Evolutionary conservation across 2,797 vertebrate genomes (phyloP), one percentile per base, ranked within the genome.

Genomic region (Pipistrellus pipistrellus): DNA sequence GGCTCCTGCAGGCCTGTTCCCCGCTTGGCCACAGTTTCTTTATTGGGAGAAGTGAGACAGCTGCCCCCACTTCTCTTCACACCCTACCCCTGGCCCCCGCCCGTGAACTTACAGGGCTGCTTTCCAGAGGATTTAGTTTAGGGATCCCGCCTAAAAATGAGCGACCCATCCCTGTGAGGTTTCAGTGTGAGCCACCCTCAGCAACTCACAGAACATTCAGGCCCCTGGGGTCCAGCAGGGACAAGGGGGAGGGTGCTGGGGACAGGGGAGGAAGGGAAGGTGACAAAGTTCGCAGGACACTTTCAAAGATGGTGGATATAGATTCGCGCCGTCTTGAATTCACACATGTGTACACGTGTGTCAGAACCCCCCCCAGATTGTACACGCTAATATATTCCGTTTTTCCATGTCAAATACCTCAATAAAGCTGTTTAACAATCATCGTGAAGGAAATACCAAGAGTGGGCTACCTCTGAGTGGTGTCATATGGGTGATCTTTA

Each of bases 141-240:
- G 6, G 8, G 51, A 23, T 4, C 25, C 46, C 10, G 4, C 41
- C 15, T 44, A 46, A 18, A 3, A 44, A 30, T 0, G 2, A 53
- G 68, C 0, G 10, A 51, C 64, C 14, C 3, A 6, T 4, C 32
- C 35, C 27, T 17, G 53, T 0, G 0, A 30, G 53, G 41, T 30
- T 78, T n/a, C 14, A 8, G 13, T 4, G 5, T 1, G 59, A 41
- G 85, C 4, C 4, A 3, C 14, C 14, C 25, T 83, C 15, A 6
- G 62, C 8, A 32, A 72, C 53, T 35, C 30, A 30, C 2, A 20
- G 81, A 18, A 44, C 3, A 44, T 20, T 3, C 2, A 1, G 23
- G 44, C 44, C 72, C 53, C 55, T 11, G 55, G 35, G 35, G 35
- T 6, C 55, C 21, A 0, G 23, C 1, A 27, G 27, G 62, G 25